Base-by-base conservation (phyloP, 2,888 invertebrate genomes). In the Oxyscelio sp. region DNA sequence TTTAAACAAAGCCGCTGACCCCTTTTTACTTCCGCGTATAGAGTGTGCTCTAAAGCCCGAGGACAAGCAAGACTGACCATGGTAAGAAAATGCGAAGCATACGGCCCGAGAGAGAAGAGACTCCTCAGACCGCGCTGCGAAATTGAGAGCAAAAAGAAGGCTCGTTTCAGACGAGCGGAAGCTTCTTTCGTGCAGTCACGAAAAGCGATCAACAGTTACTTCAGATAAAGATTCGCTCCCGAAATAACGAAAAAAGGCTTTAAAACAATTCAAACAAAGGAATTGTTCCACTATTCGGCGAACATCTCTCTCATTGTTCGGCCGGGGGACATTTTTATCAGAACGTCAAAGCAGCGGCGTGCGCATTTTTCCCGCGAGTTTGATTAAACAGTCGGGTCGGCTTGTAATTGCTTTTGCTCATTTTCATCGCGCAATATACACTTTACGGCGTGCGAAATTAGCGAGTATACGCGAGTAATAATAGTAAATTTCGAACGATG, bases 1-100 rank as follows among this genome's bases (percentile, higher is more conserved):
- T 70, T 80, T 40, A 83, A 79, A 87, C 85, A 85, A 85, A 83
- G 81, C 75, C 79, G 83, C 59, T 74, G 83, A 70, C 80, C 85
- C 71, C 78, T 82, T 79, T 75, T 78, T 70, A 79, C 74, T 81
- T 85, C 78, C 85, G 78, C 80, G 66, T 84, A 79, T 59, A 61
- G 50, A 74, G 80, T 31, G 65, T 22, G 61, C 81, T 77, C 73
- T 43, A 79, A 66, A 85, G 81, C 85, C 81, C 73, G 85, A 79
- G 79, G 84, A 70, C 79, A 78, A 31, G 50, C 74, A 27, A 68
- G 81, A 78, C 74, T 81, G 81, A 81, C 85, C 85, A 52, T 13
- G 68, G 73, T 50, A 65, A 81, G 73, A 80, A 84, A 71, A 75
- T 66, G 75, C 43, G 59, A 40, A 48, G 40, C 45, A 54, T 31